Base-by-base conservation (phyloP, 2,888 invertebrate genomes). In the Hoplodrina ambigua region DNA sequence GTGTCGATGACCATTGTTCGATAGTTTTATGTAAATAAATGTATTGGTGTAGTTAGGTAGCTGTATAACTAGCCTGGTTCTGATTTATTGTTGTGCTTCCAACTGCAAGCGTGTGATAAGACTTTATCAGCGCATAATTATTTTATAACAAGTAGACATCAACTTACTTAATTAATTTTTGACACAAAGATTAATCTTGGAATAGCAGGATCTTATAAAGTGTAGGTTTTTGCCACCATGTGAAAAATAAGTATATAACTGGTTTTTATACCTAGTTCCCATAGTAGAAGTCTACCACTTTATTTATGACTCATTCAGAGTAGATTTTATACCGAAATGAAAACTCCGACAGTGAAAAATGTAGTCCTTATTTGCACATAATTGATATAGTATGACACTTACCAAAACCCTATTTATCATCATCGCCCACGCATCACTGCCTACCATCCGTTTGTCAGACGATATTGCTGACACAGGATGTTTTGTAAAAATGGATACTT, bases 1-100 rank as follows among this genome's bases (percentile, higher is more conserved):
- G 83, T 84, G 74, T 80, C 84, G 78, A 71, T 75, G 77, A 75
- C 85, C 84, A 78, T 76, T 74, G 74, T 60, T 56, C 61, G 52
- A 68, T 70, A 72, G 54, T 56, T 74, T 46, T 57, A 65, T 81
- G 49, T 76, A 62, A 83, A 83, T 65, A 71, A 15, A 17, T 17
- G 46, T 46, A 46, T 46, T 46, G 46, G 46, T 46, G 17, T 46
- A 46, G 46, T 1, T 46, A 33, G 4, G 46, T 44, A 44, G 44
- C 44, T 44, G 53, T 66, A 11, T 73, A 56, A 15, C 20, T 72
- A 80, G 13, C 62, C 69, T 33, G 44, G 4, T 73, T 61, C 50
- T 73, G 20, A 60, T 63, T 75, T 56, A 59, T 25, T 59, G n/a
- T 30, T 44, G 11, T 50, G 30, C 46, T 56, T 75, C 15, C 8